These are phyloP conservation scores for Clanis bilineata DNA, from an alignment of 2,888 invertebrate species.

Conservation along the genomic window DNA sequence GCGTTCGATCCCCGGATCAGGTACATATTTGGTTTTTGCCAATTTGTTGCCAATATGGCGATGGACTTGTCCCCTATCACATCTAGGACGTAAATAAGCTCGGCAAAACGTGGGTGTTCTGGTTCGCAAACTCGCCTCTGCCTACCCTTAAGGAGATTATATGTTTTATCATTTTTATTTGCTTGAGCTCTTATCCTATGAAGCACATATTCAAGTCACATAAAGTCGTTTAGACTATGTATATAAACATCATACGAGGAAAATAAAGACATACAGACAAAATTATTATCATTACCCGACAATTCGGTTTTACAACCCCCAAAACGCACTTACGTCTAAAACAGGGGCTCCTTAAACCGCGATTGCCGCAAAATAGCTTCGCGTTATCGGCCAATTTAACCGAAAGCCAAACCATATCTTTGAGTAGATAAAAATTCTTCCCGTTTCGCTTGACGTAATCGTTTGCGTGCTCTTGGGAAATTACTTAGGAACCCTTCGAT, in stretches of 20 bases:
- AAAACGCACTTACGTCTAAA: constrained; percentile 1
- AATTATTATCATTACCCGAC: constrained; percentile 7
- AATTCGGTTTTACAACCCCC: constrained; percentile 9
- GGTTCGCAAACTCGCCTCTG: too few relatives aligned
- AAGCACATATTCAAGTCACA: neutral
- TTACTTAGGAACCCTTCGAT: constrained; percentile 52
- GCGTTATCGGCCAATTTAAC: constrained; percentile 42
- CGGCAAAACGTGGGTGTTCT: too few relatives aligned
- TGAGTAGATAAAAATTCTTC: constrained; percentile 72
- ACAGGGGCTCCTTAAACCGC: neutral
- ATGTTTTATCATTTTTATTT: too few relatives aligned
- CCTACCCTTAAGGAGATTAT: too few relatives aligned
- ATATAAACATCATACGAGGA: neutral
- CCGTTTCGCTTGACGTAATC: constrained; percentile 61
- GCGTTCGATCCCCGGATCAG: too few relatives aligned
- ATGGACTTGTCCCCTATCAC: too few relatives aligned
- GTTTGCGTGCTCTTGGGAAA: constrained; percentile 63
- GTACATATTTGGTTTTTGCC: too few relatives aligned
- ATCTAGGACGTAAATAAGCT: too few relatives aligned
- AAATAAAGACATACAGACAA: constrained; percentile 7
- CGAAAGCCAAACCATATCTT: constrained; percentile 52
- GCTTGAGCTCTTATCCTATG: too few relatives aligned
- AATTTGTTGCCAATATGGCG: too few relatives aligned
- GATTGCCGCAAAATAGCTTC: constrained; percentile 6
- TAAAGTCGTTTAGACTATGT: neutral